phyloP scores from a whole-genome alignment of 2,888 invertebrate species.

The Strigamia crassipes region DNA sequence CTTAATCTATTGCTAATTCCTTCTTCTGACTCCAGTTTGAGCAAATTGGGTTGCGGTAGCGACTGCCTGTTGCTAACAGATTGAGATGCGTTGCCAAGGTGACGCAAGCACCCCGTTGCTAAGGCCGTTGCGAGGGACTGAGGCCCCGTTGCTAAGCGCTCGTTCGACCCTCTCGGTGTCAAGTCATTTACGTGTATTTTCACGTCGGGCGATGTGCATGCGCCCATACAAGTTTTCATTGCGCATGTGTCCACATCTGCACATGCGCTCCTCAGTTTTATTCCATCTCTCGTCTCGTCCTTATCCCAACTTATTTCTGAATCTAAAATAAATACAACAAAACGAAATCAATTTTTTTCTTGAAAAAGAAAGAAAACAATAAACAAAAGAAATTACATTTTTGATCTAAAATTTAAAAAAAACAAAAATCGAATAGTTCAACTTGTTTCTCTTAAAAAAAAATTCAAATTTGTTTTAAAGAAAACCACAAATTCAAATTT shows the following conservation, averaged over 20 bases:
- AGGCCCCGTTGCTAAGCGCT: conserved; percentile 31
- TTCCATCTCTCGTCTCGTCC: not conserved
- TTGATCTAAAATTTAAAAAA: too few species aligned
- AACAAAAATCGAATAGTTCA: too few species aligned
- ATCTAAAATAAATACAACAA: not conserved
- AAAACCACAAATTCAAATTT: too few species aligned
- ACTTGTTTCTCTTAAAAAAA: too few species aligned
- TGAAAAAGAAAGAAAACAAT: too few species aligned
- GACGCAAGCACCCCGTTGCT: not conserved
- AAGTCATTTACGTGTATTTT: conserved; percentile 41
- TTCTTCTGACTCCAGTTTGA: conserved; percentile 9
- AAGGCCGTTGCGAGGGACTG: not conserved
- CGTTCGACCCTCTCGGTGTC: conserved; percentile 32
- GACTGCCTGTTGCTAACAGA: conserved; percentile 41
- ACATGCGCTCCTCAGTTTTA: not conserved
- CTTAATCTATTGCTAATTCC: conserved; percentile 22
- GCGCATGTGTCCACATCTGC: not conserved
- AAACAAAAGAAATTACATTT: too few species aligned
- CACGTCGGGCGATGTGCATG: conserved; percentile 2
- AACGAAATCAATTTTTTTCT: not conserved
- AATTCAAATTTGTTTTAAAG: too few species aligned
- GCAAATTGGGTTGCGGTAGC: conserved; percentile 16
- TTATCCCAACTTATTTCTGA: not conserved
- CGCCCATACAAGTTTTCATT: not conserved
- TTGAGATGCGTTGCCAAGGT: conserved; percentile 31